Evolutionary conservation across 2,113 vertebrate species (phyloP), one percentile per base, ranked within the genome.

Genomic region (Neomonachus schauinslandi): DNA sequence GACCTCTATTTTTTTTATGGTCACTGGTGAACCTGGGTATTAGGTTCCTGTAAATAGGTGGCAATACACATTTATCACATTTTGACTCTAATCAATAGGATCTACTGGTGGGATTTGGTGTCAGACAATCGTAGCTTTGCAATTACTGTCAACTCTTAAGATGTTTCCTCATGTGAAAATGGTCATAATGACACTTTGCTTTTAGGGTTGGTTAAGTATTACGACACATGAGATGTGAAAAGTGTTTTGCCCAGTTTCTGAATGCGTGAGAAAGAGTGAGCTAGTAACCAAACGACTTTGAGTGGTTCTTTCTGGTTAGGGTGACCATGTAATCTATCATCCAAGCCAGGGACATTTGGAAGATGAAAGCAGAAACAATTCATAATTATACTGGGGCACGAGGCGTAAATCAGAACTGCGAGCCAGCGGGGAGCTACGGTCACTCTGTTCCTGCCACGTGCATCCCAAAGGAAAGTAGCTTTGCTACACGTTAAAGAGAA

Each of bases 201-300:
- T 82, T 72, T 74, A 51, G 69, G 13, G 39, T 39, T 90, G 16
- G 6, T 53, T 53, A 72, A 89, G 22, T 65, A 85, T 53, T 72
- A 74, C 90, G 63, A 57, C 15, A 51, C 26, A 22, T 31, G 74
- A 94, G 33, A 39, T 49, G 28, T 59, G 39, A 88, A 33, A 86
- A 87, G 19, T n/a, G 65, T 95, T 86, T 92, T 14, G 14, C 9
- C 13, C n/a, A 42, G 12, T 86, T 76, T 97, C 39, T 95, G 83
- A 72, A 83, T 76, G 33, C 11, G 22, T 28, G 95, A 84, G 84
- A 94, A 90, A 61, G 36, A 36, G 24, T 69, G 57, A 79, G 49
- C 31, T 92, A 42, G 83, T 94, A 57, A 65, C 59, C 83, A 87
- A 39, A 93, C 63, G 87, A 22, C 21, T 84, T 85, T 31, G 33